phyloP scores from a whole-genome alignment of 2,797 vertebrate species.

The Syngnathus rostellatus region DNA sequence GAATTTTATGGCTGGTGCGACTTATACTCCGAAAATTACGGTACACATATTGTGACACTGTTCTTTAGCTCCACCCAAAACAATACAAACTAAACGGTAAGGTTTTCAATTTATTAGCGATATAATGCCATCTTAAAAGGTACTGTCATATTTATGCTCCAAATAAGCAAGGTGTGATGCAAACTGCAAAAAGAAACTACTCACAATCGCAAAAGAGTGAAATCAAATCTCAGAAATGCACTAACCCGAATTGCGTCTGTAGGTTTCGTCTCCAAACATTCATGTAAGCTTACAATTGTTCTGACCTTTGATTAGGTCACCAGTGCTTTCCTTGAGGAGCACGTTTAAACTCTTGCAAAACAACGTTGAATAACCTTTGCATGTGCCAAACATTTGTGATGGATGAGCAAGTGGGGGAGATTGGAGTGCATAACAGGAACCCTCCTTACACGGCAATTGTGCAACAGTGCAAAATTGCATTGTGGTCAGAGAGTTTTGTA shows the following conservation, averaged over 20 bases:
- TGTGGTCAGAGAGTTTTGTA: slow-evolving; percentile 28
- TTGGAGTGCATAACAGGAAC: slow-evolving; percentile 10
- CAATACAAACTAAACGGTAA: too few species aligned
- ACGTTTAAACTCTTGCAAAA: slow-evolving; percentile 26
- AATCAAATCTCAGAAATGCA: too few species aligned
- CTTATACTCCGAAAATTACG: too few species aligned
- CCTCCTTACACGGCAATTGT: slow-evolving; percentile 41
- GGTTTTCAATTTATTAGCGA: neutral
- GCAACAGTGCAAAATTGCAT: slow-evolving; percentile 47
- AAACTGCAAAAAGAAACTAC: neutral
- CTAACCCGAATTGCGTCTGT: too few species aligned
- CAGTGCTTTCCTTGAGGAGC: neutral
- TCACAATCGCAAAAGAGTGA: neutral
- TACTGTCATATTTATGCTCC: neutral
- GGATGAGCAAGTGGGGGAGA: neutral
- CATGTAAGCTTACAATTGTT: neutral
- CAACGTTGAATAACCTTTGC: slow-evolving; percentile 22
- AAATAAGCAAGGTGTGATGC: neutral
- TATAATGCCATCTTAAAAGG: neutral
- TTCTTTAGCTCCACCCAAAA: neutral
- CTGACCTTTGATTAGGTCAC: neutral
- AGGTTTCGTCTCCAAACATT: neutral
- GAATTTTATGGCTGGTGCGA: too few species aligned
- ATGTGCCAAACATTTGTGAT: slow-evolving; percentile 11
- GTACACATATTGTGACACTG: too few species aligned